Conservation (phyloP, 2,888 invertebrate genomes). For the Harpalus rubripes region DNA sequence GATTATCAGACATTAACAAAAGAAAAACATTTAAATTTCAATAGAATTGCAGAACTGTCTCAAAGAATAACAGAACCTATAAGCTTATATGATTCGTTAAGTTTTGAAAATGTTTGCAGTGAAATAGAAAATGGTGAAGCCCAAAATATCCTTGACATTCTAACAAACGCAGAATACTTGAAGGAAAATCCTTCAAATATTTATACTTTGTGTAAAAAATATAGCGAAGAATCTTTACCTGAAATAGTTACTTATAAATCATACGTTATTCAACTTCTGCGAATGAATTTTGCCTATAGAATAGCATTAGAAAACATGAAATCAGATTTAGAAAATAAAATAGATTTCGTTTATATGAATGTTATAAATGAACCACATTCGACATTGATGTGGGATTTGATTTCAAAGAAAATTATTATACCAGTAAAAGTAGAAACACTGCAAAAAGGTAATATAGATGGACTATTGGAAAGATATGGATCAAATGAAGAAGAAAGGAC, state of each 20-base stretch:
- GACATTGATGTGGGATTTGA: constrained; percentile 66
- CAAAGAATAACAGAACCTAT: constrained; percentile 44
- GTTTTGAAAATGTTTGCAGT: constrained; percentile 67
- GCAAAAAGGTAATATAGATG: constrained; percentile 5
- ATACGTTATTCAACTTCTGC: constrained; percentile 63
- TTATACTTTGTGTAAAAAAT: constrained; percentile 60
- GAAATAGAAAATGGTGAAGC: constrained; percentile 61
- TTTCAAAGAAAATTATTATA: constrained; percentile 65
- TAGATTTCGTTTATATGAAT: constrained; percentile 56
- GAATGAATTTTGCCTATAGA: constrained; percentile 66
- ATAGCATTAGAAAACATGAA: constrained; percentile 66
- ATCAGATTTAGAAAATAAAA: constrained; percentile 58
- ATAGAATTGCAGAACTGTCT: constrained; percentile 66
- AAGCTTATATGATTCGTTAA: constrained; percentile 67
- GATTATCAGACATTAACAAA: constrained; percentile 64
- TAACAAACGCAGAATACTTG: constrained; percentile 56
- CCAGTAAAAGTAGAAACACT: constrained; percentile 47
- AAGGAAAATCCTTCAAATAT: constrained; percentile 34
- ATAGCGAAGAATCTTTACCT: constrained; percentile 63
- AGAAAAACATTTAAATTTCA: constrained; percentile 60
- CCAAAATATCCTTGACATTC: constrained; percentile 61
- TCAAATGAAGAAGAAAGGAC: constrained; percentile 1
- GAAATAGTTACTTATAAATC: constrained; percentile 64
- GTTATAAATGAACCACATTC: constrained; percentile 66
- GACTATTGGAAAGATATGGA: constrained; percentile 45